Evolutionary conservation across 2,113 vertebrate genomes (phyloP).

Genomic region (Clinocottus analis): DNA sequence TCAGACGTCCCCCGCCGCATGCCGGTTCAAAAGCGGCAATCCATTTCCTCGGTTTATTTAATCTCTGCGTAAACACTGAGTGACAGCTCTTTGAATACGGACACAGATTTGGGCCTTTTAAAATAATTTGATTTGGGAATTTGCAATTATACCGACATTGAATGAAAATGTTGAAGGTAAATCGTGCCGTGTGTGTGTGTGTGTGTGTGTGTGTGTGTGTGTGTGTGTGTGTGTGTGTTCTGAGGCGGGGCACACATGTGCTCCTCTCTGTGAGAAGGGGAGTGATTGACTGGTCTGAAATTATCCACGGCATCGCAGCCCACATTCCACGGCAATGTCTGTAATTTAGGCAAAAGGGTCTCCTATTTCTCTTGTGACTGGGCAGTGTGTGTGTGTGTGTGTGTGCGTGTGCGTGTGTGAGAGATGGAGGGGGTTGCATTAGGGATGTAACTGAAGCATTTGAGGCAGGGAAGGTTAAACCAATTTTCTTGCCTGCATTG

Average conservation of each 20-base stretch:
- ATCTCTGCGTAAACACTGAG: conserved; percentile 26
- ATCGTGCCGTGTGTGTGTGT: conserved; percentile 8
- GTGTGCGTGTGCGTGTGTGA: conserved; percentile 2
- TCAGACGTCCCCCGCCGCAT: background rate
- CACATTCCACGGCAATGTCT: conserved; percentile 73
- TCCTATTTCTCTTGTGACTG: conserved; percentile 62
- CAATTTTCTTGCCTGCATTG: conserved; percentile 79
- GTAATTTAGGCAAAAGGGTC: conserved; percentile 78
- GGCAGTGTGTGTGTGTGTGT: conserved; percentile 9
- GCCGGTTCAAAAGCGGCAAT: background rate
- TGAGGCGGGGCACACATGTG: conserved; percentile 41
- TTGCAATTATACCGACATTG: conserved; percentile 36
- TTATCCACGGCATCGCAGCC: conserved; percentile 67
- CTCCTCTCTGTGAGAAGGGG: conserved; percentile 43
- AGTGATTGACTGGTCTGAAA: conserved; percentile 81
- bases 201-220: conserved; percentile 14
- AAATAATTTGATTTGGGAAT: conserved; percentile 40
- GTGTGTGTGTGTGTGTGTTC: conserved; percentile 9
- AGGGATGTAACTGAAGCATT: conserved; percentile 67
- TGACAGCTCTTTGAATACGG: conserved; percentile 17
- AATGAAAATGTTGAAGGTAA: conserved; percentile 47
- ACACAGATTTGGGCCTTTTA: conserved; percentile 34
- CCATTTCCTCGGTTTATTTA: conserved; percentile 21
- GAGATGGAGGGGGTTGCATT: conserved; percentile 47
- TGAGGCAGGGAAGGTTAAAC: conserved; percentile 76